Evolutionary conservation across 1,140 invertebrate species (phyloP), one percentile per base, ranked within the genome.

Genomic region (Atta texana): DNA sequence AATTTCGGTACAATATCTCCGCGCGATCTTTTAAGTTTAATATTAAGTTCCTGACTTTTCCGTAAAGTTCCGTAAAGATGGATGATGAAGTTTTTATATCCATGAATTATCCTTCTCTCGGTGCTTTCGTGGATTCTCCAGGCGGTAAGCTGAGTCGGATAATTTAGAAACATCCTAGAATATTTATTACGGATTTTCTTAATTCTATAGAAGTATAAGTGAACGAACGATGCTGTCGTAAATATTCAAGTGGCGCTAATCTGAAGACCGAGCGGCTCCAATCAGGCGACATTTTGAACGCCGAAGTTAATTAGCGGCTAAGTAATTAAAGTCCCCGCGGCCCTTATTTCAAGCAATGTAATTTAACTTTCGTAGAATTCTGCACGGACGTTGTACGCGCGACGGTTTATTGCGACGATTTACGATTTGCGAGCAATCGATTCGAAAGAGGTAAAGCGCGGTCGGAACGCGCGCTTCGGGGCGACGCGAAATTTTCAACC

Each of bases 241-340:
- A 72, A 82, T 82, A 82, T 82, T 82, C 78, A 82, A 82, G 66
- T 12, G 44, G 28, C 55, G 68, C 39, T 59, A 82, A 82, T 82
- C 80, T 71, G 71, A 61, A 61, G 68, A 72, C 21, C 78, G 53
- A 16, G 66, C 53, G 34, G 12, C 44, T 59, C 80, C 68, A 61
- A 82, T 82, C 80, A 31, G 24, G 3, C 39, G 80, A 14, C 69
- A 63, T 68, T 66, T 64, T 66, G 16, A 18, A 31, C 74, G 59
- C 12, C 59, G 8, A 21, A 59, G 59, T 78, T 78, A 76, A 77
- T 85, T 80, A 85, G 84, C 84, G 74, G 31, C 84, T 66, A 81
- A 85, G 72, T 66, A 77, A 85, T 80, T 85, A 85, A 81, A 76
- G 63, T 64, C 63, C 49, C 31, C 16, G 75, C 59, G 53, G 78